Base-by-base conservation (phyloP, 2,888 invertebrate species). In the Dryobotodes eremita region DNA sequence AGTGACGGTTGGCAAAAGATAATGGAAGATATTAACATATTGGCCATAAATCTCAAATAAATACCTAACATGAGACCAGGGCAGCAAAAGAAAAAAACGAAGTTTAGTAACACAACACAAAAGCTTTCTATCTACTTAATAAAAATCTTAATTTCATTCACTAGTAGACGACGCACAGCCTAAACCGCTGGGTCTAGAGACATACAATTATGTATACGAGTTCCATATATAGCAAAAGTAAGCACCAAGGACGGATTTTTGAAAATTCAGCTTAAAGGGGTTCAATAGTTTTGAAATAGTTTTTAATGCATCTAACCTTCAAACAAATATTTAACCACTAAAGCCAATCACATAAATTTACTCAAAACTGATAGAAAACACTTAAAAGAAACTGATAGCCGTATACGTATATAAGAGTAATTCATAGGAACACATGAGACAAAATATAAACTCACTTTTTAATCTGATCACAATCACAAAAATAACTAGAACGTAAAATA, bases 401-500 rank as follows among this genome's bases (percentile, higher is more conserved):
- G n/a, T n/a, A n/a, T n/a, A 1, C n/a, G 2, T 17, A 65, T 1
- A 61, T 8, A 31, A 53, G 2, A 23, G 6, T 0, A 50, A 36
- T 23, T n/a, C 26, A 48, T n/a, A 48, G 7, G 2, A 13, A 65
- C 8, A 5, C 15, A 69, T 36, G n/a, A 55, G 36, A 46, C 5
- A 59, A 65, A 65, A 42, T 53, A 15, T 17, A 20, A 36, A 83
- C 83, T 77, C n/a, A 83, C 83, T 62, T 7, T 31, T 77, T 42
- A 77, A 42, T 42, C 53, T 71, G 2, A 83, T 5, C 23, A 83
- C 73, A 48, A 86, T 77, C 17, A 86, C 70, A 77, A 82, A 23
- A 42, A 86, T 55, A 48, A 86, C 23, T 15, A 83, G 17, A 50
- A 82, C 2, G 42, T 86, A 83, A 15, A 84, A 73, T 1, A 71